Base-by-base conservation (phyloP, 35 echinoderm and acorn worm genomes). In the Holothuria glaberrima region DNA sequence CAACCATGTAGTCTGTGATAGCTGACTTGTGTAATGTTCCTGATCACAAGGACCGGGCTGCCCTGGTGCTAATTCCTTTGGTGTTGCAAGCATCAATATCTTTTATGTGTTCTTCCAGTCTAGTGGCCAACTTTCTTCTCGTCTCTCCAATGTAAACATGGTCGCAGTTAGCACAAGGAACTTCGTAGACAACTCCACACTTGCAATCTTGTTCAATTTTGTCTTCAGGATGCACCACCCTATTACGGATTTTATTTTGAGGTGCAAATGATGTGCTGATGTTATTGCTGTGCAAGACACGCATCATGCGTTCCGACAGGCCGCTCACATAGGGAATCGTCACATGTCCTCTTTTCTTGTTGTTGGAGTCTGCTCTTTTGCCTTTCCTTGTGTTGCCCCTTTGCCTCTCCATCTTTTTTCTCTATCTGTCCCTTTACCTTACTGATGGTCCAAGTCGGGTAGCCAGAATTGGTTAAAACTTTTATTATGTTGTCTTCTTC, bases 81-180 rank as follows among this genome's bases (percentile, higher is more conserved):
- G 58, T 59, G 58, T 21, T 59, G 58, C 12, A 59, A 59, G 58
- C 58, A 59, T 59, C 58, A 59, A 59, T 21, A 59, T 59, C 58
- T 59, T 59, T 59, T 21, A 12, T 59, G 58, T 59, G 58, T 59
- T 59, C 58, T 59, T 59, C 58, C 58, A 59, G 58, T 59, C 58
- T 59, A 59, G 58, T 59, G 58, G 58, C 58, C 58, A 59, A 59
- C 58, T 59, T 59, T 59, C 58, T 59, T 59, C 58, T 21, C 58
- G 58, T 59, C 58, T 59, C 58, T 59, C 58, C 58, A 59, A 59
- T 59, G 21, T 13, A 59, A 59, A 59, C 12, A 12, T 13, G 21
- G 58, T 12, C n/a, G n/a, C n/a, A n/a, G n/a, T n/a, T n/a, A n/a
- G n/a, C n/a, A n/a, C n/a, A n/a, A n/a, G n/a, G n/a, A 59, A 59